phyloP scores from a whole-genome alignment of 1,140 invertebrate species.

The Heliconius congener region DNA sequence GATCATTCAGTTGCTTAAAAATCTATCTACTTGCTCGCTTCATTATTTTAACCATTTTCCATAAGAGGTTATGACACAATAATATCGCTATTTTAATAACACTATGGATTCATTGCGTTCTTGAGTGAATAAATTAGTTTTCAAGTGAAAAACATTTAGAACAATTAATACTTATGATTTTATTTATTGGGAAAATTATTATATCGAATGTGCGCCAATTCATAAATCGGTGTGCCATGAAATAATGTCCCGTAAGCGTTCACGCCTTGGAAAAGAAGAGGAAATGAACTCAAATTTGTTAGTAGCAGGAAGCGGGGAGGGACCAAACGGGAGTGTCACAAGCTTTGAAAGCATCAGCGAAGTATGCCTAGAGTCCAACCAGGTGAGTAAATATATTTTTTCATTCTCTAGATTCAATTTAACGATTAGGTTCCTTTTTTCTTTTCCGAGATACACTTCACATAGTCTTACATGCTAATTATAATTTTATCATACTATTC shows the following conservation, averaged over 20 bases:
- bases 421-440: not conserved
- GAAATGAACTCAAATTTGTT: conserved; percentile 64
- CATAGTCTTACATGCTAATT: not conserved
- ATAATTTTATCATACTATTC: no score
- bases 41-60: not conserved
- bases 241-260: conserved; percentile 76
- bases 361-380: conserved; percentile 37
- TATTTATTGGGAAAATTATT: not conserved
- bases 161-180: not conserved
- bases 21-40: not conserved
- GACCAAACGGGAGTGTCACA: conserved; percentile 58
- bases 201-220: conserved; percentile 13
- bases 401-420: not conserved
- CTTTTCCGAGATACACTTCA: not conserved
- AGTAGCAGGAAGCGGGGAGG: conserved; percentile 49
- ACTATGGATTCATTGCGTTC: not conserved
- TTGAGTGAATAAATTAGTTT: not conserved
- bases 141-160: not conserved
- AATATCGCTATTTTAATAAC: conserved; percentile 12
- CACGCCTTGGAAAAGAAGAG: conserved; percentile 53
- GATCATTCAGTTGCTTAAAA: not conserved
- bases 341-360: conserved; percentile 57
- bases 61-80: conserved; percentile 26
- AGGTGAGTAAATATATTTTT: conserved; percentile 43
- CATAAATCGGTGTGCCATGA: conserved; percentile 54